Evolutionary conservation across 2,797 vertebrate genomes (phyloP).

Genomic region (Siniperca obscura): DNA sequence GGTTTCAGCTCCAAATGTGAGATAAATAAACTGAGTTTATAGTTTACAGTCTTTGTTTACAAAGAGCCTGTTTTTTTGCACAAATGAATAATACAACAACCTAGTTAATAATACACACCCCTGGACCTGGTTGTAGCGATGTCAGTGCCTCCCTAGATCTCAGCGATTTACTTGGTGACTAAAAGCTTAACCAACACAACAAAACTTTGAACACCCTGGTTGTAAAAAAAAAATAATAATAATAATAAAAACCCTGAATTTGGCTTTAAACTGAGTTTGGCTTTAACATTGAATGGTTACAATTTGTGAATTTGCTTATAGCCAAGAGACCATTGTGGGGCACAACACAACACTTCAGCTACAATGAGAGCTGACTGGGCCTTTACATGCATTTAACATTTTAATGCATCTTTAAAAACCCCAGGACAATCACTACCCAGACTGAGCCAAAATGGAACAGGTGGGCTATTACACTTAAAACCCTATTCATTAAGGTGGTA

Average conservation of each 20-base stretch:
- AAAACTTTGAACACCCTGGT: not conserved
- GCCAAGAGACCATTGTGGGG: not conserved
- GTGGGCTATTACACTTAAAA: constrained; percentile 40
- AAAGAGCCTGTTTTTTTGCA: not conserved
- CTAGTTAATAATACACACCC: constrained; percentile 8
- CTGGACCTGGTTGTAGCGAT: accelerated
- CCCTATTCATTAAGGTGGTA: constrained; percentile 39
- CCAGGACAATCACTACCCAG: constrained; percentile 9
- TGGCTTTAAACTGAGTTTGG: not conserved
- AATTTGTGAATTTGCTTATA: not conserved
- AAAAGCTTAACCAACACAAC: not conserved
- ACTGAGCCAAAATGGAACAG: constrained; percentile 19
- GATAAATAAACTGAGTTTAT: not conserved
- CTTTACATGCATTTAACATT: constrained; percentile 26
- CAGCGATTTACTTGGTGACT: not conserved
- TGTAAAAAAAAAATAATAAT: not conserved
- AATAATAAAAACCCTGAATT: too few species aligned
- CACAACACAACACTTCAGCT: constrained; percentile 8
- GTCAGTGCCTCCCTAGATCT: not conserved
- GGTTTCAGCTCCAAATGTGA: not conserved
- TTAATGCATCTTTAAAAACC: constrained; percentile 38
- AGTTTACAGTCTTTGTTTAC: not conserved
- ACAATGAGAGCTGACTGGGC: constrained; percentile 40
- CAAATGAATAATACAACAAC: not conserved
- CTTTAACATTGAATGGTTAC: constrained; percentile 4